These are phyloP conservation scores for Caenorhabditis sulstoni DNA, from an alignment of 2,888 invertebrate species.

Conservation along the genomic window DNA sequence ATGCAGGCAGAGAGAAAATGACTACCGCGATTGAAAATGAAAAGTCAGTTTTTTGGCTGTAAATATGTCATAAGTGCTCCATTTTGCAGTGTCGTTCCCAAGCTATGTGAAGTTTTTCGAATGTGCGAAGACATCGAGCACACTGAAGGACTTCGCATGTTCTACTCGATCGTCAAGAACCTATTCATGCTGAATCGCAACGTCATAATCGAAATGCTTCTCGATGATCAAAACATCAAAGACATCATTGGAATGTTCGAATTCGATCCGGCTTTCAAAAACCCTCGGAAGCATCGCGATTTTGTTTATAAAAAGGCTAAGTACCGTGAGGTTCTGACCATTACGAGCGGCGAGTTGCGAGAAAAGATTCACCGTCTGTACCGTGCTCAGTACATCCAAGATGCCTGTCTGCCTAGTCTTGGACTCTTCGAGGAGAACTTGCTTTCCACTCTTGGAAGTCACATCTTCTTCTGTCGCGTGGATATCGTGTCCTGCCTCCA, in stretches of 20 bases:
- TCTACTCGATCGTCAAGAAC: slow-evolving; percentile 92
- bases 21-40: slow-evolving; percentile 94
- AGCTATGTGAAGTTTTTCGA: slow-evolving; percentile 94
- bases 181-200: slow-evolving; percentile 98
- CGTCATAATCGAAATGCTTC: slow-evolving; percentile 90
- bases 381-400: slow-evolving; percentile 97
- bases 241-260: slow-evolving; percentile 98
- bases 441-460: slow-evolving; percentile 96
- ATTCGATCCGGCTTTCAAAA: slow-evolving; percentile 86
- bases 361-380: slow-evolving; percentile 99
- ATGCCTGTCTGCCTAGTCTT: slow-evolving; percentile 98
- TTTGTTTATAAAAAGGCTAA: slow-evolving; percentile 93
- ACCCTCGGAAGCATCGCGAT: slow-evolving; percentile 88
- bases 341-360: slow-evolving; percentile 91
- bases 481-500: slow-evolving; percentile 96
- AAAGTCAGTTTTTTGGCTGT: slow-evolving; percentile 82
- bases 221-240: slow-evolving; percentile 68
- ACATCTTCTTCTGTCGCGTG: slow-evolving; percentile 99
- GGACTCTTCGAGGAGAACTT: slow-evolving; percentile 99
- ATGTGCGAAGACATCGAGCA: slow-evolving; percentile 98
- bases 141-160: slow-evolving; percentile 91
- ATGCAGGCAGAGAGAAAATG: slow-evolving; percentile 93
- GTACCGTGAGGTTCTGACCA: slow-evolving; percentile 87
- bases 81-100: slow-evolving; percentile 87
- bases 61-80: neutral